Evolutionary conservation across 2,113 vertebrate genomes (phyloP), one percentile per base, ranked within the genome.

Genomic region (Okapia johnstoni): DNA sequence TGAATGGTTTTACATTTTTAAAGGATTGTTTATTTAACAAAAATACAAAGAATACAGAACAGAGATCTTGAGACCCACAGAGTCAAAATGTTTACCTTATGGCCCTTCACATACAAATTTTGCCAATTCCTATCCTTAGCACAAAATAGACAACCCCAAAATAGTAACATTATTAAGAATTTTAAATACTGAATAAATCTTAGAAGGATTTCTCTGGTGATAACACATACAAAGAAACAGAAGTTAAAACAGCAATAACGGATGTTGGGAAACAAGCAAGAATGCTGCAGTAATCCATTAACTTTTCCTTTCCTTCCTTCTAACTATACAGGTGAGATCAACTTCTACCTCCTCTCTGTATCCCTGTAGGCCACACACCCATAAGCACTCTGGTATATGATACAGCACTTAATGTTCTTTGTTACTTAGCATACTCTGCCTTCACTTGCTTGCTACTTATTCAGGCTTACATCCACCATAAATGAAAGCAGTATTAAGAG

Each of bases 171-270:
- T 63, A 54, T 5, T 80, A 96, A 83, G 63, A 48, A 91, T 83
- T 92, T 60, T 83, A 96, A 76, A 19, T 21, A 5, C 63, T 2
- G 5, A 92, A 93, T 54, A 25, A 88, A 85, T 60, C 93, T 95
- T 96, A 85, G 25, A 92, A 89, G 4, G 48, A 93, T 92, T 89
- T 87, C 25, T 96, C 70, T 92, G 16, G 7, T 79, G n/a, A 97
- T 33, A 83, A 81, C 5, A 14, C 48, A 8, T 43, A 63, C 15
- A 97, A 96, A 96, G 48, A 4, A 95, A 80, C 6, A 77, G 30
- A 90, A 77, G 13, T 84, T 55, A 85, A 95, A 92, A 12, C 9
- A 58, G 25, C 52, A 97, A 43, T 55, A 87, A 48, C 6, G 9
- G n/a, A 89, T 87, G 43, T 1, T 93, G 57, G 25, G 6, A 87